phyloP scores from a whole-genome alignment of 1,140 invertebrate genomes.

The Marisa cornuarietis region DNA sequence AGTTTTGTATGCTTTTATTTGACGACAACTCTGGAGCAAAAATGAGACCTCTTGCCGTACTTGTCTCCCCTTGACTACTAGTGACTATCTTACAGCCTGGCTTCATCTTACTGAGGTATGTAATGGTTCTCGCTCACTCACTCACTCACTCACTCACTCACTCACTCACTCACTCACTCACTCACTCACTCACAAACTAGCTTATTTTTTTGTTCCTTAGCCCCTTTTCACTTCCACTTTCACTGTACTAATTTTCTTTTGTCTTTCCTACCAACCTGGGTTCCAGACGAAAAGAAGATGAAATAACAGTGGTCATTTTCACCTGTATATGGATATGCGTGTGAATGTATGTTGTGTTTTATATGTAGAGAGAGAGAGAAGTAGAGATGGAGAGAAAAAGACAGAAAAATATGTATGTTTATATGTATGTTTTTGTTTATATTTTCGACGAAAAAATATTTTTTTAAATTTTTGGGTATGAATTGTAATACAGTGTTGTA shows the following conservation, averaged over 20 bases:
- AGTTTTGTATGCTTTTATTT: neutral
- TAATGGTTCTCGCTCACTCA: neutral
- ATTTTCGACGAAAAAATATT: too few species aligned
- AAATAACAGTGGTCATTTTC: neutral
- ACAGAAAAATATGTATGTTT: conserved; percentile 4
- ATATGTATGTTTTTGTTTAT: too few species aligned
- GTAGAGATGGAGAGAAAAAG: neutral
- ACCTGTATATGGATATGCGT: neutral
- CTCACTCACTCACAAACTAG: too few species aligned
- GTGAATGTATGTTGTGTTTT: neutral
- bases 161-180: neutral
- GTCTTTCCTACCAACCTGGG: neutral
- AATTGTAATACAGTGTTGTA: too few species aligned
- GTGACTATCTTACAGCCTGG: too few species aligned
- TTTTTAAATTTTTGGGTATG: too few species aligned
- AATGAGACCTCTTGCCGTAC: too few species aligned
- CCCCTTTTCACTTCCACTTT: too few species aligned
- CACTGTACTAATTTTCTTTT: neutral
- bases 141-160: neutral
- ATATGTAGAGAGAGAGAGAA: conserved; percentile 3
- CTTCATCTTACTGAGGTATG: too few species aligned
- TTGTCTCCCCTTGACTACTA: too few species aligned
- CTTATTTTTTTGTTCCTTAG: too few species aligned
- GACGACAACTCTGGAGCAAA: neutral
- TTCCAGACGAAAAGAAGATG: neutral